phyloP scores from a whole-genome alignment of 2,888 invertebrate species.

The Pyrrhosoma nymphula region DNA sequence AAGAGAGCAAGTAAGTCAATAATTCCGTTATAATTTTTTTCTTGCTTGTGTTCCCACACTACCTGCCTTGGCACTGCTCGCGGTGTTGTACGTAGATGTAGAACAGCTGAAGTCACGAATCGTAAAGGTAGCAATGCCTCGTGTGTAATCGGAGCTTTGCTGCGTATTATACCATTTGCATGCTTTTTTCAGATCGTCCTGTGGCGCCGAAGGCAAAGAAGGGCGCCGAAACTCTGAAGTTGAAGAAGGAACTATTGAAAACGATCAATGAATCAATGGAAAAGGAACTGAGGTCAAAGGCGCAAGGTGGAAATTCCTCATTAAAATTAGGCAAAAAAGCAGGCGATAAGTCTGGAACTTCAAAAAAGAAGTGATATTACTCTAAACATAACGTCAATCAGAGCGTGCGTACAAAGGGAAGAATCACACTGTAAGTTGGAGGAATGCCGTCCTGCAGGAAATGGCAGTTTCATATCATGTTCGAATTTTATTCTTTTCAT shows the following conservation, averaged over 20 bases:
- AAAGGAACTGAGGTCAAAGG: slow-evolving; percentile 46
- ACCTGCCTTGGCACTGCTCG: no score
- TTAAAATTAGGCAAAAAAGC: background rate
- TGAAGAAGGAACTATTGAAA: slow-evolving; percentile 38
- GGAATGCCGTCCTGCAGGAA: background rate
- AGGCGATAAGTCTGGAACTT: background rate
- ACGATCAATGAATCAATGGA: slow-evolving; percentile 47
- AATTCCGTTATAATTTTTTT: background rate
- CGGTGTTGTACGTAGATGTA: no score
- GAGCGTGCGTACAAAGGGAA: background rate
- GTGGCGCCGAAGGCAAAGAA: background rate
- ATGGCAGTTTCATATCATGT: background rate
- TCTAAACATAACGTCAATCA: background rate
- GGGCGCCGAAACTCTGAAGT: background rate
- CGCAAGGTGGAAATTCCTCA: background rate
- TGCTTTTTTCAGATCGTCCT: slow-evolving; percentile 9
- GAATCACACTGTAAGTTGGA: background rate
- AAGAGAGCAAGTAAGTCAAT: slow-evolving; percentile 51
- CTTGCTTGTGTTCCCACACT: no score
- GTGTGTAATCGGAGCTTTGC: no score
- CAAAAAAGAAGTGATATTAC: background rate
- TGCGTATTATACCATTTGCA: no score
- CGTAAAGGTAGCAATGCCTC: no score
- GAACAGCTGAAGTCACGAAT: no score
- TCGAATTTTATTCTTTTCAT: background rate